Evolutionary conservation across 2,888 invertebrate genomes (phyloP).

Genomic region (Nomada ruficornis): DNA sequence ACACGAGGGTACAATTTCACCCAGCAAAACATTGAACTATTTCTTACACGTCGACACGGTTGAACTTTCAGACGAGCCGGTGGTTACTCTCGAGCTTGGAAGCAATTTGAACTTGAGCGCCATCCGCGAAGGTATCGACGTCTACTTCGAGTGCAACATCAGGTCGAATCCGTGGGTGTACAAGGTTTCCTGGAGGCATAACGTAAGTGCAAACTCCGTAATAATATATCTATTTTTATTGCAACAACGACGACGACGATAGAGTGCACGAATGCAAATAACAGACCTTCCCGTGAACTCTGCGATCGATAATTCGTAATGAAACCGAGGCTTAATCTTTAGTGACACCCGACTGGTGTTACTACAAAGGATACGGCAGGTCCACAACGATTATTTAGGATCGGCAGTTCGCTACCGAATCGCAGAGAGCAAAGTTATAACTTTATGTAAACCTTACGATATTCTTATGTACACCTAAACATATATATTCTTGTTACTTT

Average conservation of each 20-base stretch:
- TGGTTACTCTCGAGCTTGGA: conserved; percentile 92
- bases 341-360: no score
- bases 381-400: no score
- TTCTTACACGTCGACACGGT: conserved; percentile 10
- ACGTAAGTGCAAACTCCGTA: conserved; percentile 85
- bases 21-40: conserved; percentile 8
- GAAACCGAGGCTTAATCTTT: conserved; percentile 48
- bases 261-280: conserved; percentile 29
- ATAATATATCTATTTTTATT: not conserved
- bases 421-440: no score
- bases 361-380: no score
- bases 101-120: conserved; percentile 91
- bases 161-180: conserved; percentile 94
- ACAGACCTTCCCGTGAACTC: conserved; percentile 53
- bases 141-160: conserved; percentile 96
- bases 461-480: no score
- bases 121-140: conserved; percentile 94
- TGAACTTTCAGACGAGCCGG: conserved; percentile 90
- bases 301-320: conserved; percentile 64
- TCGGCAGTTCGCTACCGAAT: no score
- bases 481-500: no score
- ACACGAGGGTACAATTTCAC: not conserved
- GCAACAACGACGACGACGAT: conserved; percentile 3
- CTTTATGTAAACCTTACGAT: no score
- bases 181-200: conserved; percentile 91